phyloP scores from a whole-genome alignment of 2,113 vertebrate species.

The Choloepus hoffmanni region DNA sequence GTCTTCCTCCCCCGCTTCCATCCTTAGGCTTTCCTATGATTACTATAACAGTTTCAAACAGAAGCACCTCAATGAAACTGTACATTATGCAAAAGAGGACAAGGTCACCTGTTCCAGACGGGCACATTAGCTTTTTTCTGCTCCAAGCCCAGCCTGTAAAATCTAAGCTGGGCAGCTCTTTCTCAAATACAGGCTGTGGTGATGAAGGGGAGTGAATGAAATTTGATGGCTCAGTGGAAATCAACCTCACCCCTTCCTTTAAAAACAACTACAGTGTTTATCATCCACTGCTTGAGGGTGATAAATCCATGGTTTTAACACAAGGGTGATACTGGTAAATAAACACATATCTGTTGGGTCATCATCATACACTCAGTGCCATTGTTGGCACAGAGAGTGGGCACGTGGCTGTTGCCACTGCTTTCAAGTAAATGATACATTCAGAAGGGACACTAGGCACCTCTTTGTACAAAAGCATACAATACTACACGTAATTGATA shows the following conservation, averaged over 20 bases:
- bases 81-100: not conserved
- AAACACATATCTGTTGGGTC: not conserved
- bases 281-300: too few relatives aligned
- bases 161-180: not conserved
- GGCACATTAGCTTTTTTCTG: not conserved
- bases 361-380: rapidly evolving
- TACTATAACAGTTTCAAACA: rapidly evolving
- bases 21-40: too few relatives aligned
- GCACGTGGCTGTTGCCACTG: not conserved
- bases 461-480: rapidly evolving
- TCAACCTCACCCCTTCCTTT: not conserved
- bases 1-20: rapidly evolving
- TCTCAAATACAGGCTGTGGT: not conserved
- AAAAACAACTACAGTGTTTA: not conserved
- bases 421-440: not conserved
- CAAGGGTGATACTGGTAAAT: rapidly evolving
- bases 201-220: not conserved
- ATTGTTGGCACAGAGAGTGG: not conserved
- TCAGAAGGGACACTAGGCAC: not conserved
- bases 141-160: too few relatives aligned
- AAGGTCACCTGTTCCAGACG: too few relatives aligned
- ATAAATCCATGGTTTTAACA: too few relatives aligned
- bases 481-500: rapidly evolving
- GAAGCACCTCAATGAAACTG: not conserved
- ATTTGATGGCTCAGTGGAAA: rapidly evolving